Evolutionary conservation across 1,140 invertebrate species (phyloP).

Genomic region (Hestina assimilis): DNA sequence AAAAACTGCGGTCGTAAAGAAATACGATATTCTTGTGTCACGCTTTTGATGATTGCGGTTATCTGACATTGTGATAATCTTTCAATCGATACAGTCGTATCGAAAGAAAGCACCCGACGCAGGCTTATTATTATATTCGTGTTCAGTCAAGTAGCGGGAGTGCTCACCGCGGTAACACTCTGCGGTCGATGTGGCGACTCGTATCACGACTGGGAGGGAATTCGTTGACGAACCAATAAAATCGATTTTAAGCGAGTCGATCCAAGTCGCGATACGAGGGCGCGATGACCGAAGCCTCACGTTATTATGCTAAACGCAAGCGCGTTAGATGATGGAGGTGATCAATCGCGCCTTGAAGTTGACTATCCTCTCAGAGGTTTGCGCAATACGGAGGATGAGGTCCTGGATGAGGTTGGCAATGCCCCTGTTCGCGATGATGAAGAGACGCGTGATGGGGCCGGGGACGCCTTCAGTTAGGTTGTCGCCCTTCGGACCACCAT

Average conservation of each 20-base stretch:
- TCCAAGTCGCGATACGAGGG: conserved; percentile 22
- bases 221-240: background rate
- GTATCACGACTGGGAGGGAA: conserved; percentile 6
- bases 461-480: conserved; percentile 87
- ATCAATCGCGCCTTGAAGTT: conserved; percentile 94
- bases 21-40: background rate
- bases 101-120: conserved; percentile 18
- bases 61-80: conserved; percentile 7
- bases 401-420: conserved; percentile 91
- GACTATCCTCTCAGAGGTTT: conserved; percentile 91
- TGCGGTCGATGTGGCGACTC: conserved; percentile 16
- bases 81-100: conserved; percentile 17
- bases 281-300: conserved; percentile 30
- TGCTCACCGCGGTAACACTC: conserved; percentile 28
- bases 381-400: conserved; percentile 90
- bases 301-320: conserved; percentile 46
- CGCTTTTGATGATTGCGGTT: conserved; percentile 7
- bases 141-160: conserved; percentile 44
- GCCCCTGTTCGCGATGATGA: conserved; percentile 90
- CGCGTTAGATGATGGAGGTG: conserved; percentile 88
- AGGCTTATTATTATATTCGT: conserved; percentile 29
- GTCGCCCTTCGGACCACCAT: conserved; percentile 79
- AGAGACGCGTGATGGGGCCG: conserved; percentile 89
- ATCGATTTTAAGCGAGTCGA: background rate
- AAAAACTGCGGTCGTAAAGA: too few relatives aligned